Base-by-base conservation (phyloP, 2,113 vertebrate species). In the Chloropsis cyanopogon region DNA sequence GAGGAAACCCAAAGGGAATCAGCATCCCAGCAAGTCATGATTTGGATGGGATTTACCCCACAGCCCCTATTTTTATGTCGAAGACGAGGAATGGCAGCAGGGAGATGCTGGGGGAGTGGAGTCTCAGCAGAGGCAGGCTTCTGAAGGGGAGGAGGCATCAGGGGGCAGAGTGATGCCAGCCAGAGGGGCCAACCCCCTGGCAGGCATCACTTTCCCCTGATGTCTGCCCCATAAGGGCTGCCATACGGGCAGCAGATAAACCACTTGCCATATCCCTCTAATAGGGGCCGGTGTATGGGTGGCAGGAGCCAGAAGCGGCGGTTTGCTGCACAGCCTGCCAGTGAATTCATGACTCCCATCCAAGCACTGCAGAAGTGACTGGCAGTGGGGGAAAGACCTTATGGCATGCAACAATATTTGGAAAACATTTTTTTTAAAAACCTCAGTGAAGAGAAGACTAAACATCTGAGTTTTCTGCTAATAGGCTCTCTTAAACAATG, bases 391-490 rank as follows among this genome's bases (percentile, higher is more conserved):
- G 82, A 95, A 95, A 95, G 96, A 95, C 96, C 96, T 97, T 97
- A 96, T 97, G 96, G 91, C 93, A 95, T 3, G 56, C 63, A 96
- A 95, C 84, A 97, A 95, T 97, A 87, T 97, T 97, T 97, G 91
- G 95, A 97, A 97, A 97, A 97, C 95, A 92, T 87, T 91, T 93
- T 95, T 93, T 94, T 70, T 28, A 4, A 2, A 4, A 95, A 75
- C 56, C 81, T 76, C 3, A 4, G 66, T 63, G 73, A 91, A 91
- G 87, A 77, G 70, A 89, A 82, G 87, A 85, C 84, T 72, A 89
- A 95, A 91, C 78, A 95, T 84, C 82, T 46, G 13, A 73, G 63
- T 84, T 79, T 90, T 76, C 63, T 21, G 17, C 77, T 91, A 95
- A 95, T 69, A 72, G 86, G 65, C 61, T 76, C 69, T 59, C 65